Evolutionary conservation across 2,888 invertebrate genomes (phyloP).

Genomic region (Noctua janthe): DNA sequence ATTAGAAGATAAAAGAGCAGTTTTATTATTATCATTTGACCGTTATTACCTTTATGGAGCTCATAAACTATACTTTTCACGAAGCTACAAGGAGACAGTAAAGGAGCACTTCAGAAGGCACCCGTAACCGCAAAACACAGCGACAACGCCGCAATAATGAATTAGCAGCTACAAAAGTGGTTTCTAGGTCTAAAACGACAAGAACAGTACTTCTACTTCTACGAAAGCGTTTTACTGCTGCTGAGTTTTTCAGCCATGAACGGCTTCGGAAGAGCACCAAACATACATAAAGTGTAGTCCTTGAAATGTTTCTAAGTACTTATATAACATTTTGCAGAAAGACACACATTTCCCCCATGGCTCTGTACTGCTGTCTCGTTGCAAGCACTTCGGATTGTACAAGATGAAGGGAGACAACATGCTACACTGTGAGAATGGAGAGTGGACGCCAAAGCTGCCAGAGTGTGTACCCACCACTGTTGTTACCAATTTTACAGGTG

Average conservation of each 20-base stretch:
- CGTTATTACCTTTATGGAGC: neutral
- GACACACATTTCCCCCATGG: conserved; percentile 94
- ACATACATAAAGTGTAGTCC: neutral
- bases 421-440: conserved; percentile 95
- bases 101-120: neutral
- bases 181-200: neutral
- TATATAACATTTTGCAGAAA: conserved; percentile 72
- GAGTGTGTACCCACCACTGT: conserved; percentile 96
- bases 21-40: neutral
- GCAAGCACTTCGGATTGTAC: conserved; percentile 95
- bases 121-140: neutral
- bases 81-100: neutral
- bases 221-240: neutral
- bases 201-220: neutral
- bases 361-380: conserved; percentile 93
- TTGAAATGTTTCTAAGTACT: neutral
- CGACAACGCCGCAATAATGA: neutral
- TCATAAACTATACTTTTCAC: neutral
- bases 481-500: conserved; percentile 96
- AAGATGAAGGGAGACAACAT: conserved; percentile 95
- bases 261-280: neutral
- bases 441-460: conserved; percentile 94
- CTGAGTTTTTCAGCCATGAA: neutral
- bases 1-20: neutral
- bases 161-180: neutral